Base-by-base conservation (phyloP, 64 coral and sea anemone genomes). In the Pocillopora damicornis region DNA sequence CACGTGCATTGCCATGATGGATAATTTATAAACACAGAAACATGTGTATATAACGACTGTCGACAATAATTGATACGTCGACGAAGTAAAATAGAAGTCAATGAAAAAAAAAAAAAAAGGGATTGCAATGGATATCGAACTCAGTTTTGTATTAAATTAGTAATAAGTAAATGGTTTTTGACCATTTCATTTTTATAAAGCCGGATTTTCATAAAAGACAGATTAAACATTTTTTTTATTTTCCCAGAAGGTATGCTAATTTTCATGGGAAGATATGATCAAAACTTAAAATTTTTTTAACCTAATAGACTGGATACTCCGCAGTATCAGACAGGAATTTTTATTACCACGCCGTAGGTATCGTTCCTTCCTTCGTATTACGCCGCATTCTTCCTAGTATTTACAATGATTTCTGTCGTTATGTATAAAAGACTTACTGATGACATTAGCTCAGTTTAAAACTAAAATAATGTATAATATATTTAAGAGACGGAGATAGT, bases 401-500 rank as follows among this genome's bases (percentile, higher is more conserved):
- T 71, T 20, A 20, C 8, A 51, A 67, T 11, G 18, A 61, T 60
- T n/a, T 60, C 23, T 60, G 18, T 25, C 77, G 20, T 85, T 57
- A 72, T 23, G 64, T 23, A 11, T 72, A 72, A 79, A 51, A 57
- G 38, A 58, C 22, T 9, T 37, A 85, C 15, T 13, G 68, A 36
- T 71, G 67, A 63, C n/a, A 26, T 34, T 81, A 81, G 79, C 17
- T 11, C 61, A 57, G 62, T 67, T 85, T 51, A 51, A 51, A 72
- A 57, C 35, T 67, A 11, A 23, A 11, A 42, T 85, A 85, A 72
- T 85, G 81, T 73, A 85, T 73, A 25, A 57, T 72, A 85, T 72
- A 85, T 85, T 85, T 85, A 85, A 85, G 64, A 85, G 81, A 73
- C 81, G 20, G 65, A 85, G 20, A 72, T 58, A 59, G 51, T 25